Evolutionary conservation across 2,113 vertebrate species (phyloP), one percentile per base, ranked within the genome.

Genomic region (Nestor notabilis): DNA sequence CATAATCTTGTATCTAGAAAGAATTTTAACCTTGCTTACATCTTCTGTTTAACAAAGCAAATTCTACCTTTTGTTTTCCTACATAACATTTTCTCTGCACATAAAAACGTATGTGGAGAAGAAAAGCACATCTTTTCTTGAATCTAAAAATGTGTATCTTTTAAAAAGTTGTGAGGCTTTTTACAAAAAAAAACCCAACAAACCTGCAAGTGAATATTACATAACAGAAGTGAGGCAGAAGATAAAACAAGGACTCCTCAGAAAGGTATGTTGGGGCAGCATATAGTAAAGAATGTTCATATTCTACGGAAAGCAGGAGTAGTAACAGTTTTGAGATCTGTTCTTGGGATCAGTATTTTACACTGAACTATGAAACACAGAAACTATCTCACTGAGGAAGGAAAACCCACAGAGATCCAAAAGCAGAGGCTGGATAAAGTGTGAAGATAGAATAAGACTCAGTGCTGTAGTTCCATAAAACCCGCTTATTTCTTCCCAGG

Each of bases 281-380:
- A 91, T 71, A 72, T 5, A 11, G 27, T 90, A 56, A 95, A 92
- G 20, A 7, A 66, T 33, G 12, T 46, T 80, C 49, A 29, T 53
- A 43, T 72, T 63, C 68, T 31, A 77, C 18, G 65, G 53, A 96
- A 97, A 95, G 93, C 5, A 64, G 13, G 8, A 75, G 18, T 83
- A 93, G 56, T 84, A 95, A 92, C 61, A 84, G 64, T 80, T 96
- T 81, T 93, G 88, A 95, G 79, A 91, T 83, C 37, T 90, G 64
- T 89, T 97, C 33, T 58, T 6, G 21, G 35, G 56, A 35, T 58
- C 55, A 58, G 58, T 37, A 87, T 95, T 93, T 95, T 92, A 76
- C 14, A 44, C 20, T 75, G 61, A 90, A 52, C 71, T 68, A 83
- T 66, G 82, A 97, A 96, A 89, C 41, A 68, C n/a, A 24, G 28